phyloP scores from a whole-genome alignment of 2,888 invertebrate genomes.

The Mystacides longicornis region DNA sequence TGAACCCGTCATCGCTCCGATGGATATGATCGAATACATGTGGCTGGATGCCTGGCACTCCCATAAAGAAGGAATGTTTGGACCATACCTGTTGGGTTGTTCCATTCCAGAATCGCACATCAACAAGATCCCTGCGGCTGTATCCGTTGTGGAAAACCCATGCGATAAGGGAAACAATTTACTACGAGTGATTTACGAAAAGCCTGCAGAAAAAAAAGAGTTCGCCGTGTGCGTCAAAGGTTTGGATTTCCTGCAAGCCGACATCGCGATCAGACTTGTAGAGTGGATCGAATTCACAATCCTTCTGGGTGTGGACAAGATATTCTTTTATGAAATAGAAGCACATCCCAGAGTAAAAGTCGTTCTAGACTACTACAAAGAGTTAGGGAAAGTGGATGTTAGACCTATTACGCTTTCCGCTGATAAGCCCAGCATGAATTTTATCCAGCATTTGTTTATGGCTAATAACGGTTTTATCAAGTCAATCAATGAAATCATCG shows the following conservation, averaged over 20 bases:
- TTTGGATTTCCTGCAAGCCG: not conserved
- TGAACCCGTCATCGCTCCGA: not conserved
- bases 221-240: conserved; percentile 94
- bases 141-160: not conserved
- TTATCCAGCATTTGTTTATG: conserved; percentile 80
- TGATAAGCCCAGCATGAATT: conserved; percentile 81
- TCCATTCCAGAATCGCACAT: not conserved
- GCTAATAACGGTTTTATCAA: conserved; percentile 88
- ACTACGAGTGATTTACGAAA: conserved; percentile 62
- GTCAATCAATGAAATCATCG: conserved; percentile 88
- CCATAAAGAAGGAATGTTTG: not conserved
- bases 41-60: not conserved
- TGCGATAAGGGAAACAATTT: not conserved
- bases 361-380: conserved; percentile 61
- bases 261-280: not conserved
- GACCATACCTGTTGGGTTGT: not conserved
- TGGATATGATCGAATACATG: not conserved
- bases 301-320: conserved; percentile 76
- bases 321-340: conserved; percentile 83
- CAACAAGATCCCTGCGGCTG: not conserved
- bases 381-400: conserved; percentile 60
- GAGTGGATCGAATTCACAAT: conserved; percentile 66
- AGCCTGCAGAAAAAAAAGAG: conserved; percentile 62
- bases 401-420: conserved; percentile 80
- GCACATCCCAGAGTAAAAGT: conserved; percentile 89